Base-by-base conservation (phyloP, 2,888 invertebrate genomes). In the Geotrupes spiniger region DNA sequence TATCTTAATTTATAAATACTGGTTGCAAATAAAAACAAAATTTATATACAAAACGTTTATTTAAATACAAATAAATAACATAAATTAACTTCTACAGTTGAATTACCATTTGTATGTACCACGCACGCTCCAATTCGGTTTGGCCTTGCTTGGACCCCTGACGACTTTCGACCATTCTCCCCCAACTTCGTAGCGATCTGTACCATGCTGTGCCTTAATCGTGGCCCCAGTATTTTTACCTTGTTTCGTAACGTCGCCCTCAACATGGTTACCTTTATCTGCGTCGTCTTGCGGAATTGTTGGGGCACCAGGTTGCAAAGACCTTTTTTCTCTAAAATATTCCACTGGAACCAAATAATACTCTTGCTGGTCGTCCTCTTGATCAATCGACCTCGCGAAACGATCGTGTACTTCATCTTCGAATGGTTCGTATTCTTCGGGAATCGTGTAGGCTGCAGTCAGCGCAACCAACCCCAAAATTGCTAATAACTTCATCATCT, bases 141-240 rank as follows among this genome's bases (percentile, higher is more conserved):
- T 48, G 29, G 42, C 38, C 17, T 38, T 48, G 11, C 37, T 42
- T 10, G 48, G 48, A 14, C 48, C 48, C 8, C 38, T 26, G 28
- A 48, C 16, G 14, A 48, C 48, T 43, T 48, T 48, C 4, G 17
- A 28, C 48, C 48, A 48, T 16, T n/a, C 25, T 10, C 38, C 48
- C 10, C 36, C 38, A 31, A 48, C 42, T 28, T 42, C 25, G 36
- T 21, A 36, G 17, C 26, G 27, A n/a, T 45, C 42, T 6, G 41
- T 37, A 11, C 36, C 17, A 29, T 48, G 48, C 28, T 29, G 21
- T 4, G 42, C 42, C 12, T 38, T 48, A 17, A 48, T 26, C 9
- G 26, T 48, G 1, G 48, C 48, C 2, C 17, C 29, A 3, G 48
- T 48, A 26, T 48, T 28, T 4, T 25, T 10, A 16, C 48, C 43